These are phyloP conservation scores for Drosophila prostipennis DNA, from an alignment of 2,888 invertebrate species.

Conservation along the genomic window DNA sequence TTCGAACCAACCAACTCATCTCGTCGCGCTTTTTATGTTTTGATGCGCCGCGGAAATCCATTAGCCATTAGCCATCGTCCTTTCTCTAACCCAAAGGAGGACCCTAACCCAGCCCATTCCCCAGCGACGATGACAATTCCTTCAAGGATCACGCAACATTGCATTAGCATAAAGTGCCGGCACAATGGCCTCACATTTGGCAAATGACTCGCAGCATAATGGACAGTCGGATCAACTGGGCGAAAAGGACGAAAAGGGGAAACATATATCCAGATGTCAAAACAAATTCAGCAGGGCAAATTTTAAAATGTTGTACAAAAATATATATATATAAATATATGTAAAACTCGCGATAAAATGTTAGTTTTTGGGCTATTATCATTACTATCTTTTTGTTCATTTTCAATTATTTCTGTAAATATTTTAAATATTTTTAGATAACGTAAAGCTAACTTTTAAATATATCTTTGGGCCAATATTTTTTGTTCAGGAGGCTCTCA, in stretches of 20 bases:
- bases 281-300: too few species aligned
- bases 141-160: conserved; percentile 51
- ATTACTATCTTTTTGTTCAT: too few species aligned
- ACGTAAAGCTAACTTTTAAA: too few species aligned
- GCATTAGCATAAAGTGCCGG: conserved; percentile 54
- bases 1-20: conserved; percentile 12
- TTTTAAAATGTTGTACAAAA: not conserved
- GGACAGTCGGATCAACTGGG: conserved; percentile 8
- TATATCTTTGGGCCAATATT: too few species aligned
- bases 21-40: conserved; percentile 30
- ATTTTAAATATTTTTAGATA: too few species aligned
- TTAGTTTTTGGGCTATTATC: too few species aligned
- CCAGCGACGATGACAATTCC: conserved; percentile 48
- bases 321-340: too few species aligned
- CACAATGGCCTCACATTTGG: conserved; percentile 44
- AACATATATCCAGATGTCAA: not conserved
- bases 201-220: conserved; percentile 37
- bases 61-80: conserved; percentile 26
- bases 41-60: conserved; percentile 50
- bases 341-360: too few species aligned
- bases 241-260: not conserved
- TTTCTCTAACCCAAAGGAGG: not conserved
- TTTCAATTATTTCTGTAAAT: too few species aligned
- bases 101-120: conserved; percentile 1
- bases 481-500: too few species aligned